Evolutionary conservation across 1,140 invertebrate species (phyloP), one percentile per base, ranked within the genome.

Genomic region (Wasmannia auropunctata): DNA sequence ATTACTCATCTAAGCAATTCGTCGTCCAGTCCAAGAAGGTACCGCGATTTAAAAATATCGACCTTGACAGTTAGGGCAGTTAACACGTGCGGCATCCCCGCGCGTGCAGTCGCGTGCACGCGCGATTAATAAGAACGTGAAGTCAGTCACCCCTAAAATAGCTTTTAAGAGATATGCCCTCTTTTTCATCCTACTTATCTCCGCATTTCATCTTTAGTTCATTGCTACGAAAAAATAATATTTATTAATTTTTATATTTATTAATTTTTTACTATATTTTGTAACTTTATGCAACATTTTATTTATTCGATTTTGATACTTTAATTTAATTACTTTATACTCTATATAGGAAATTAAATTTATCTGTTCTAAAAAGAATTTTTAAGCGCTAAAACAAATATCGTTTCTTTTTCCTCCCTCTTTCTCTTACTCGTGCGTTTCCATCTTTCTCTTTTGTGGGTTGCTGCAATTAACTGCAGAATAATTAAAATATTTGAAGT

Each of bases 401-500:
- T 70, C 19, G 19, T 77, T 46, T 65, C 8, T 37, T 4, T 49
- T 2, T 25, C 2, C 31, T 37, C 10, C 1, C 19, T 34, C 31
- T 25, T 10, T 22, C n/a, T 19, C 51, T 37, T 1, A n/a, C 28
- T n/a, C 28, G 3, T 22, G 0, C 76, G 3, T 40, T 75, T 54
- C 7, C 51, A 16, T 67, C 40, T 34, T 46, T 72, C 51, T 58
- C 40, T 46, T n/a, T 46, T 43, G 25, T 56, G 25, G 49, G 14
- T n/a, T 51, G 40, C 28, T 65, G 88, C 79, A 90, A 91, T 91
- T 90, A 91, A 92, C 83, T 60, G 62, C 51, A 34, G 63, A 85
- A 85, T 92, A 92, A 92, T 92, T 91, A 92, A 92, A 92, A 92
- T 92, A 88, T 92, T 91, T 89, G 49, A 87, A 83, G 40, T 54